These are phyloP conservation scores for Tenthredo amoena DNA, from an alignment of 2,888 invertebrate genomes.

Conservation along the genomic window DNA sequence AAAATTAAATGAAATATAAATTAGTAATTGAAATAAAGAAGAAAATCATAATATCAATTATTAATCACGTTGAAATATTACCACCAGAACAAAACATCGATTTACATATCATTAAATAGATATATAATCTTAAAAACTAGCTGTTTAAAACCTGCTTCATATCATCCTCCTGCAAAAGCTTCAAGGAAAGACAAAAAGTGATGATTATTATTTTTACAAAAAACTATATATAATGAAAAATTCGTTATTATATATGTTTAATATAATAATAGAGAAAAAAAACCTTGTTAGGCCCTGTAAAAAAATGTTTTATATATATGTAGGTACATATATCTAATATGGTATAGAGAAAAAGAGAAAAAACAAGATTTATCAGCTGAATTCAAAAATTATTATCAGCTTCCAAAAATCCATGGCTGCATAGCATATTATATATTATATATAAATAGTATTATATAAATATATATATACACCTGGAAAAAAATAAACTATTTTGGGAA, in stretches of 20 bases:
- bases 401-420: constrained; percentile 76
- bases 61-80: constrained; percentile 72
- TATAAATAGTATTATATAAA: neutral
- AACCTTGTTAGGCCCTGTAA: constrained; percentile 66
- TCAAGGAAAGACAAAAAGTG: constrained; percentile 76
- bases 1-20: neutral
- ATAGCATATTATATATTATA: constrained; percentile 59
- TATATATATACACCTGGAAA: constrained; percentile 72
- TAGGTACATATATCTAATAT: neutral
- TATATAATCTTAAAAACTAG: constrained; percentile 76
- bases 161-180: constrained; percentile 78
- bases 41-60: constrained; percentile 64
- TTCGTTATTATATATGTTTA: constrained; percentile 8
- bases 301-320: constrained; percentile 51
- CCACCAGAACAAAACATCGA: constrained; percentile 70
- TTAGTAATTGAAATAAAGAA: constrained; percentile 69
- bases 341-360: constrained; percentile 34
- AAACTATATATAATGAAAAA: constrained; percentile 44
- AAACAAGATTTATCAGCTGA: constrained; percentile 68
- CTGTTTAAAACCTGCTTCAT: constrained; percentile 77
- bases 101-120: constrained; percentile 71
- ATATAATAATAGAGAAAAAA: neutral
- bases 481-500: constrained; percentile 65
- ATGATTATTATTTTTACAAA: constrained; percentile 68
- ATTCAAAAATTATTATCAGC: constrained; percentile 76